Evolutionary conservation across 2,888 invertebrate species (phyloP).

Genomic region (Bursaphelenchus okinawaensis): DNA sequence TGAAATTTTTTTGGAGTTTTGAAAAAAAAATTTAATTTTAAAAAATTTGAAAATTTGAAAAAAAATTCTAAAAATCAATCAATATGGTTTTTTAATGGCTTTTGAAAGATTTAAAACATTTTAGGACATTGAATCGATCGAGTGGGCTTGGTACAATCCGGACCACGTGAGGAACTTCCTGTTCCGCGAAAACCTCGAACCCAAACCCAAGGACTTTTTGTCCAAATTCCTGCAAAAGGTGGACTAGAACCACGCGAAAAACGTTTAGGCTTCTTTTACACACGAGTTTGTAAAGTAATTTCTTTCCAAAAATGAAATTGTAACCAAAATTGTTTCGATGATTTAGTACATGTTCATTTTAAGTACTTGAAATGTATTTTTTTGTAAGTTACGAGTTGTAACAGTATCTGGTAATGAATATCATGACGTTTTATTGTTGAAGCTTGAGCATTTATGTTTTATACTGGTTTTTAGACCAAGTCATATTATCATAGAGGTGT

Average conservation of each 20-base stretch:
- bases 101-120: conserved; percentile 19
- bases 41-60: neutral
- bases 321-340: too few relatives aligned
- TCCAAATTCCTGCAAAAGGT: conserved; percentile 59
- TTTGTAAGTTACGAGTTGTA: too few relatives aligned
- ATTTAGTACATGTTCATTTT: too few relatives aligned
- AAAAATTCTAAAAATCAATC: too few relatives aligned
- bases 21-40: too few relatives aligned
- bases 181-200: conserved; percentile 59
- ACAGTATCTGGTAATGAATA: too few relatives aligned
- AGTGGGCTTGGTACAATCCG: conserved; percentile 51
- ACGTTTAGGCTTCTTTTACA: neutral
- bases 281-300: neutral
- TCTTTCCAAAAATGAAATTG: too few relatives aligned
- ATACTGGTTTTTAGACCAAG: too few relatives aligned
- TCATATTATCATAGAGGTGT: too few relatives aligned
- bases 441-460: too few relatives aligned
- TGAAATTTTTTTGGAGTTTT: neutral
- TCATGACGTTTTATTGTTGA: too few relatives aligned
- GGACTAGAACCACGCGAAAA: neutral
- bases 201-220: conserved; percentile 60
- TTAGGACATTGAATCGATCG: conserved; percentile 50
- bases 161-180: conserved; percentile 60
- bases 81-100: neutral
- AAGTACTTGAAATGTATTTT: too few relatives aligned